Conservation (phyloP, 2,113 vertebrate species). For the Nipponia nippon region DNA sequence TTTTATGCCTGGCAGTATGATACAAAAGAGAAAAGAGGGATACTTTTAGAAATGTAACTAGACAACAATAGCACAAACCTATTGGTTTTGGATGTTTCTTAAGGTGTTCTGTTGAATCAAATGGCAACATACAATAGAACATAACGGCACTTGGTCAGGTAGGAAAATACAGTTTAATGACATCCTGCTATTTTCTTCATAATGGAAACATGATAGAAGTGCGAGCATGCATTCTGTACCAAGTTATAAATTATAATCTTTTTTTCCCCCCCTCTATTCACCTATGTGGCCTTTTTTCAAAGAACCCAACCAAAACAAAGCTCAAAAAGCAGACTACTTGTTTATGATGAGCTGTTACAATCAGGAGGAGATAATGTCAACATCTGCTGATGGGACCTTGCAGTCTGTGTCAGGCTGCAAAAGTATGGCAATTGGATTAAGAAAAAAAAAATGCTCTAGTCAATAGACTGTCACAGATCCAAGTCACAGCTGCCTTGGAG, state of each 20-base stretch:
- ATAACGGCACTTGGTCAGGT: not conserved
- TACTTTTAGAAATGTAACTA: not conserved
- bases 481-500: conserved; percentile 16
- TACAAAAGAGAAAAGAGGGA: not conserved
- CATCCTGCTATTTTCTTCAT: not conserved
- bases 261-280: not conserved
- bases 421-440: conserved; percentile 56
- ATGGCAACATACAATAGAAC: not conserved
- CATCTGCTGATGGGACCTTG: conserved; percentile 40
- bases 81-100: not conserved
- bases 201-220: not conserved
- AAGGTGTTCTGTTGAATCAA: not conserved
- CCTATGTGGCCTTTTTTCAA: not conserved
- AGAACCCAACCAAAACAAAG: conserved; percentile 18
- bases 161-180: not conserved
- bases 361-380: conserved; percentile 38
- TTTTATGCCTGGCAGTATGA: not conserved
- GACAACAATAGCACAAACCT: not conserved
- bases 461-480: conserved; percentile 20
- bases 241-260: not conserved
- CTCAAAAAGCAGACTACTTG: conserved; percentile 8
- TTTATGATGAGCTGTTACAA: conserved; percentile 33
- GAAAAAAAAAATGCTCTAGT: not conserved
- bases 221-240: not conserved
- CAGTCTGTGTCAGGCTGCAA: conserved; percentile 32